A percentile compares a stretch with the other conserved stretches of the same genome.
These are phyloP conservation scores for Pangasius krempfi DNA, from an alignment of 2,797 vertebrate genomes.

Conservation along the genomic window DNA sequence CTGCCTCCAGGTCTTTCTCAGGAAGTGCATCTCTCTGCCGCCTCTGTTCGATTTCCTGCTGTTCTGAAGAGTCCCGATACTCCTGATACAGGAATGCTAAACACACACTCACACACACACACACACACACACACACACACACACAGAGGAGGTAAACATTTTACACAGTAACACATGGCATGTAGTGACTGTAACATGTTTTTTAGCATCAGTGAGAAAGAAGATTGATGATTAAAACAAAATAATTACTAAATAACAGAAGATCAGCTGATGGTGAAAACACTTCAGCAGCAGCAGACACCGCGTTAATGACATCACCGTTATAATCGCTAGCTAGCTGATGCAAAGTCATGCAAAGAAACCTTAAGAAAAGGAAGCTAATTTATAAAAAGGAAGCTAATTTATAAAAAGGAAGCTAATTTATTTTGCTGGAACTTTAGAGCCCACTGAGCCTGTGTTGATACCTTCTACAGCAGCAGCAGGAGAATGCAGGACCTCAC, in stretches of 20 bases:
- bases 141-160: not conserved
- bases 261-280: not conserved
- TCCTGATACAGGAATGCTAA: conserved; percentile 93
- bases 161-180: not conserved
- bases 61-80: conserved; percentile 91
- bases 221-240: not conserved
- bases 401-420: not conserved
- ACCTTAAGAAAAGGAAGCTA: not conserved
- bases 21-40: conserved; percentile 82
- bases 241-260: too few relatives aligned
- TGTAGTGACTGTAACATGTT: not conserved
- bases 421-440: not conserved
- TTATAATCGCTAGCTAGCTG: not conserved
- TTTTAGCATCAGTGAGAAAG: not conserved
- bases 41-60: conserved; percentile 90
- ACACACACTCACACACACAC: conserved; percentile 54
- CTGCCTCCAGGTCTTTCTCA: not conserved
- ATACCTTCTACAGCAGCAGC: not conserved
- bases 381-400: too few relatives aligned
- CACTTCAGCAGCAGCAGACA: not conserved
- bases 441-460: not conserved
- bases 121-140: conserved; percentile 56
- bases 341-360: not conserved
- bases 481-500: not conserved
- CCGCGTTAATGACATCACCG: not conserved